These are phyloP conservation scores for Arnoldichthys spilopterus DNA, from an alignment of 2,797 vertebrate species.

Conservation along the genomic window DNA sequence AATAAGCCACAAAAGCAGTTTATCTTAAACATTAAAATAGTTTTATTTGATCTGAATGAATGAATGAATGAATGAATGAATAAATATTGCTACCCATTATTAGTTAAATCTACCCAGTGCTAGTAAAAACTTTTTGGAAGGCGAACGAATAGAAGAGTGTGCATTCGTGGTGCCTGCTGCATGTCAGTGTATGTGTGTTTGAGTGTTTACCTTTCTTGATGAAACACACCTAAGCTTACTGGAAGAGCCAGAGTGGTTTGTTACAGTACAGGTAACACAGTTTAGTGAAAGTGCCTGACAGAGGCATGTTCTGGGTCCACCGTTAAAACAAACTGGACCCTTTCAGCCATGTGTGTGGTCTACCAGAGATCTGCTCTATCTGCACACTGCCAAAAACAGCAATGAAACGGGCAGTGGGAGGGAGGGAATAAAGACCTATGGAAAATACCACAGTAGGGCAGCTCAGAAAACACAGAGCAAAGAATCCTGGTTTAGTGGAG, in stretches of 20 bases:
- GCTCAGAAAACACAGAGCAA: conserved; percentile 25
- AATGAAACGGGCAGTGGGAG: conserved; percentile 71
- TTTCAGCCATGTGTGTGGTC: conserved; percentile 77
- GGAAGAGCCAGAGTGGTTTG: neutral
- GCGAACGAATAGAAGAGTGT: too few species aligned
- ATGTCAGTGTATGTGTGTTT: too few species aligned
- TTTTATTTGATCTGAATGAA: too few species aligned
- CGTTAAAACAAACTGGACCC: neutral
- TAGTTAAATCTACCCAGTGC: too few species aligned
- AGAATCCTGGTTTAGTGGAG: conserved; percentile 10
- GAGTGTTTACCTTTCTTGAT: too few species aligned
- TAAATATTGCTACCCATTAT: too few species aligned
- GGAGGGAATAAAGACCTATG: conserved; percentile 62
- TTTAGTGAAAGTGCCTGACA: conserved; percentile 3
- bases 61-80: too few species aligned
- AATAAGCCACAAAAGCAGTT: too few species aligned
- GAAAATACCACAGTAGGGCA: conserved; percentile 52
- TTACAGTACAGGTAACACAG: neutral
- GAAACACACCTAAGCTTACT: too few species aligned
- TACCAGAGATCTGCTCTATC: conserved; percentile 77
- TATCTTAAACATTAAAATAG: too few species aligned
- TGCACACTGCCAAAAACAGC: conserved; percentile 78
- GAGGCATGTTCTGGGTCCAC: conserved; percentile 63
- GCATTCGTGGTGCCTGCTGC: too few species aligned
- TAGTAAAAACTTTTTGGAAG: too few species aligned